Evolutionary conservation across 2,888 invertebrate species (phyloP).

Genomic region (Patella ulyssiponensis): DNA sequence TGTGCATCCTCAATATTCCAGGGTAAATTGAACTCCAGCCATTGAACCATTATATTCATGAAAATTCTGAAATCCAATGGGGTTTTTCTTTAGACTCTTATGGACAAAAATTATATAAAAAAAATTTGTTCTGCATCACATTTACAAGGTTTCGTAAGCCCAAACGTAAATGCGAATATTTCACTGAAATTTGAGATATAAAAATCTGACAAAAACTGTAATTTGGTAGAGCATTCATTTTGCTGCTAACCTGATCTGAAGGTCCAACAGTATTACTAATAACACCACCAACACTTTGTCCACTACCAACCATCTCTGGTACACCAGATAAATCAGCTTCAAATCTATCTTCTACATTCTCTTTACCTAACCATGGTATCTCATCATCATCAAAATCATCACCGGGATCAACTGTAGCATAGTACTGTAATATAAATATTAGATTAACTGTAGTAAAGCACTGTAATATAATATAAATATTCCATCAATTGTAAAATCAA

Average conservation of each 20-base stretch:
- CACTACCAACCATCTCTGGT: conserved; percentile 80
- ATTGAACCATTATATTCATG: too few species aligned
- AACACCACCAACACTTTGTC: conserved; percentile 96
- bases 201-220: too few species aligned
- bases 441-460: conserved; percentile 94
- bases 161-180: too few species aligned
- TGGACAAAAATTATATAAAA: too few species aligned
- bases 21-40: too few species aligned
- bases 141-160: too few species aligned
- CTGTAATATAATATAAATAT: conserved; percentile 52
- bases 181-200: too few species aligned
- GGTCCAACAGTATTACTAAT: conserved; percentile 79
- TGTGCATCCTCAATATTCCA: too few species aligned
- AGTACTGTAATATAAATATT: conserved; percentile 78
- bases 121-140: too few species aligned
- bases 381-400: conserved; percentile 78
- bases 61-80: too few species aligned
- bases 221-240: too few species aligned
- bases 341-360: conserved; percentile 66
- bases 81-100: too few species aligned
- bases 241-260: conserved; percentile 17
- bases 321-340: conserved; percentile 61
- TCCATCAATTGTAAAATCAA: conserved; percentile 79
- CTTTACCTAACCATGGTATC: conserved; percentile 91
- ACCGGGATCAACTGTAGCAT: conserved; percentile 90